Evolutionary conservation across 2,888 invertebrate species (phyloP).

Genomic region (Byasa hedistus): DNA sequence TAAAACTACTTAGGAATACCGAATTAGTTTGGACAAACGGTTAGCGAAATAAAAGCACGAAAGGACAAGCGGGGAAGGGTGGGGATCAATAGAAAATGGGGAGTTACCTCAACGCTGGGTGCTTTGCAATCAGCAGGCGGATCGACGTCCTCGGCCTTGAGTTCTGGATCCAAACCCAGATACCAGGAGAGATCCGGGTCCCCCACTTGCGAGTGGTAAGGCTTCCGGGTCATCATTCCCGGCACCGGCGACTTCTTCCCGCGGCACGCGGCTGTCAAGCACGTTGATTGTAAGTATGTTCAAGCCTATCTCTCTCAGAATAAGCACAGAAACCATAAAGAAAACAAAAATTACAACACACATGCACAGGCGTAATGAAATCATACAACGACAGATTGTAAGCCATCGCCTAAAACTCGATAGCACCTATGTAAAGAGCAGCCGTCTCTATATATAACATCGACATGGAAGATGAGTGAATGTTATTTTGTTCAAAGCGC

Average conservation of each 20-base stretch:
- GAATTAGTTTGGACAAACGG: not conserved
- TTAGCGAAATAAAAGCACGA: constrained; percentile 9
- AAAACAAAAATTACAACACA: constrained; percentile 21
- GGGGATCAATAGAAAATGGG: not conserved
- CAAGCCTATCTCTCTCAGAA: constrained; percentile 1
- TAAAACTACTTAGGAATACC: not conserved
- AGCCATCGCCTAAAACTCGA: constrained; percentile 14
- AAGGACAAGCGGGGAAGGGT: constrained; percentile 1
- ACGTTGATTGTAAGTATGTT: constrained; percentile 19
- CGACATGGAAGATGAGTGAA: not conserved
- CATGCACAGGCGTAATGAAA: constrained; percentile 18
- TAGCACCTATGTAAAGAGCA: not conserved
- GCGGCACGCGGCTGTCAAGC: constrained; percentile 42
- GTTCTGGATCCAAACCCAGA: constrained; percentile 71
- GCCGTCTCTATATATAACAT: not conserved
- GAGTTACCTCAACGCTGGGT: constrained; percentile 63
- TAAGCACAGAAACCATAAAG: constrained; percentile 17
- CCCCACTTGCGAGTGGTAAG: constrained; percentile 63
- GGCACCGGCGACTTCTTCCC: constrained; percentile 61
- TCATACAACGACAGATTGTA: constrained; percentile 23
- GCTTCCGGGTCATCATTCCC: constrained; percentile 53
- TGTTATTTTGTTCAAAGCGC: not conserved
- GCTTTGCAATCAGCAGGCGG: constrained; percentile 52
- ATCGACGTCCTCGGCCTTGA: constrained; percentile 73
- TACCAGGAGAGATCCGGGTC: constrained; percentile 71